Base-by-base conservation (phyloP, 2,888 invertebrate genomes). In the Luperina testacea region DNA sequence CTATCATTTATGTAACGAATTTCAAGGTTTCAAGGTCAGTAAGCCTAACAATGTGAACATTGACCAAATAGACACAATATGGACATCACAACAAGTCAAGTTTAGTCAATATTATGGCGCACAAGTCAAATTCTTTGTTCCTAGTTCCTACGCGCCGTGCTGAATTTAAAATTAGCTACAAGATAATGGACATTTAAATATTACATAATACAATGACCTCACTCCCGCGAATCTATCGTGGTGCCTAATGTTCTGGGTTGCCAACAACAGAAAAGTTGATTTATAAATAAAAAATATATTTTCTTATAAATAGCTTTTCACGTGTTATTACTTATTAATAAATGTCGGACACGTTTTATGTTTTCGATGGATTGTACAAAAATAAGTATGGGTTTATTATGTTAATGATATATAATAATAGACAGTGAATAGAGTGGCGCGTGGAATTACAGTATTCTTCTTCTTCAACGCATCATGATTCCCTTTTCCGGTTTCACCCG, bases 171-270 rank as follows among this genome's bases (percentile, higher is more conserved):
- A 68, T 32, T 70, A 84, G 77, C 79, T 57, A 42, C 71, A 87
- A 74, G 73, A 81, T 83, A 83, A 78, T 76, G 65, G 68, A 64
- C 75, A 81, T 81, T 87, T 81, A 81, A 85, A 87, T 79, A 85
- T 87, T 88, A 87, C 87, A 87, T 83, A 87, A 87, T 65, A 75
- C 84, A 83, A 83, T 88, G 89, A 90, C 87, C 86, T 87, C 90
- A 84, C 81, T 81, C 68, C 72, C 67, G 81, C 87, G 77, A 81
- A 73, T 87, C 78, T 68, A 78, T 76, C 75, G 67, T n/a, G 70
- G 15, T 57, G 75, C 63, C 70, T 82, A 72, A 69, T 64, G 75
- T 67, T 75, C 38, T 38, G 75, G 15, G 84, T 84, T 81, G 74
- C 84, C 72, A 83, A 69, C 45, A 69, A 69, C 45, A 75, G 0